A percentile compares a stretch with the other conserved stretches of the same genome.
phyloP scores from a whole-genome alignment of 2,888 invertebrate genomes.

The Gari tellinella region DNA sequence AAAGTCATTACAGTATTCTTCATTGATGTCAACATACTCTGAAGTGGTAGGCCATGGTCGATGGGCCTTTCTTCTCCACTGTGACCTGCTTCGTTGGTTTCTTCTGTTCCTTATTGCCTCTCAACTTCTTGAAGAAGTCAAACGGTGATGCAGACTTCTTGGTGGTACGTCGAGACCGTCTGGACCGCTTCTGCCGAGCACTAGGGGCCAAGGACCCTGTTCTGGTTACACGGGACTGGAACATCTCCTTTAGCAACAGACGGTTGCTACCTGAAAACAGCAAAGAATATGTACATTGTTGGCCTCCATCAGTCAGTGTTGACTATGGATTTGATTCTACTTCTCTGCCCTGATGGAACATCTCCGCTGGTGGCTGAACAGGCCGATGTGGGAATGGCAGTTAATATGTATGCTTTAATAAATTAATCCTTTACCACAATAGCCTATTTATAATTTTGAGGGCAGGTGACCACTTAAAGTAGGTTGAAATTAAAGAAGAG shows the following conservation, averaged over 20 bases:
- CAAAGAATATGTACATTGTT: no score
- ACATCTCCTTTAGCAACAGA: conserved; percentile 75
- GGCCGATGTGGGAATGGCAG: no score
- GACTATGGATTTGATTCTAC: no score
- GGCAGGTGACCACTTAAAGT: no score
- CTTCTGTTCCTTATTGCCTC: conserved; percentile 56
- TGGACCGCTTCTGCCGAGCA: conserved; percentile 65
- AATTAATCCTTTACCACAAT: no score
- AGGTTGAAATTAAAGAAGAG: no score
- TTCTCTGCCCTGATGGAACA: no score
- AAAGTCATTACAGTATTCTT: no score
- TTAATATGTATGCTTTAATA: no score
- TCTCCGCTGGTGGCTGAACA: no score
- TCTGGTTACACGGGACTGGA: conserved; percentile 71
- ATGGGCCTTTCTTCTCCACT: conserved; percentile 69
- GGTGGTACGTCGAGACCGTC: conserved; percentile 39
- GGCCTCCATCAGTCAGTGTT: no score
- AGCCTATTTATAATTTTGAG: no score
- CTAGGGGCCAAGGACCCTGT: conserved; percentile 77
- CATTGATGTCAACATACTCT: conserved; percentile 74
- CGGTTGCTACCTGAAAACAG: conserved; percentile 71
- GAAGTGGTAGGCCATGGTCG: conserved; percentile 79
- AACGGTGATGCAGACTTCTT: conserved; percentile 67
- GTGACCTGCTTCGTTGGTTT: conserved; percentile 30
- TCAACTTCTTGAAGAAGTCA: conserved; percentile 74